Percentiles rank a stretch among this genome's conserved stretches.
phyloP scores from a whole-genome alignment of 2,113 vertebrate species.

The Ciconia stormi region DNA sequence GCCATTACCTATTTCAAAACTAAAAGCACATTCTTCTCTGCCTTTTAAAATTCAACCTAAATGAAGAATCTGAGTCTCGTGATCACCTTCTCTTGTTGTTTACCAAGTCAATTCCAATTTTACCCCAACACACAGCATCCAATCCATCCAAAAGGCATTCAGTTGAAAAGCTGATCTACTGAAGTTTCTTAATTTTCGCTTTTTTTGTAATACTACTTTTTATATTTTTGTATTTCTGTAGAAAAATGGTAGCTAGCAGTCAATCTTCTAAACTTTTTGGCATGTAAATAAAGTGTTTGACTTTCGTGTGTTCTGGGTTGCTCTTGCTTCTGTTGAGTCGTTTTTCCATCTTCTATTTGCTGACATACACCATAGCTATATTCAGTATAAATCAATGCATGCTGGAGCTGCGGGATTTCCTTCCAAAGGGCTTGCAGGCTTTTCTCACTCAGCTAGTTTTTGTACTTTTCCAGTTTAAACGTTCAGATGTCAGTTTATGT shows the following conservation, averaged over 20 bases:
- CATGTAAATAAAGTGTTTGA: not conserved
- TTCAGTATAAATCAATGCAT: not conserved
- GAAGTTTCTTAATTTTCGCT: not conserved
- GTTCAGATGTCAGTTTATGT: not conserved
- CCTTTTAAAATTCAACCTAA: not conserved
- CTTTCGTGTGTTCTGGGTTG: not conserved
- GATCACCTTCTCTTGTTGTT: not conserved
- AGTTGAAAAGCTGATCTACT: not conserved
- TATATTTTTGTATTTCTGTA: not conserved
- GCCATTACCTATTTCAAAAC: not conserved
- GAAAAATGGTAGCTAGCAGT: not conserved
- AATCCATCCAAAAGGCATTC: not conserved
- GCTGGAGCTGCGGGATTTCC: not conserved
- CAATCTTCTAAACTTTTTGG: not conserved
- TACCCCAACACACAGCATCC: not conserved
- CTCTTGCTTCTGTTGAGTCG: not conserved
- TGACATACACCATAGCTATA: not conserved
- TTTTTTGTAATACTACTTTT: not conserved
- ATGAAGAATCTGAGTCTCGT: not conserved
- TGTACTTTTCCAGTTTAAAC: not conserved
- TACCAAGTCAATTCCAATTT: not conserved
- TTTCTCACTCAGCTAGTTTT: not conserved
- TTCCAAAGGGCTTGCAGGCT: not conserved
- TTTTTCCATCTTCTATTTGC: not conserved
- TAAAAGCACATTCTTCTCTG: not conserved